Conservation (phyloP, 2,888 invertebrate species). For the Iphiclides podalirius region DNA sequence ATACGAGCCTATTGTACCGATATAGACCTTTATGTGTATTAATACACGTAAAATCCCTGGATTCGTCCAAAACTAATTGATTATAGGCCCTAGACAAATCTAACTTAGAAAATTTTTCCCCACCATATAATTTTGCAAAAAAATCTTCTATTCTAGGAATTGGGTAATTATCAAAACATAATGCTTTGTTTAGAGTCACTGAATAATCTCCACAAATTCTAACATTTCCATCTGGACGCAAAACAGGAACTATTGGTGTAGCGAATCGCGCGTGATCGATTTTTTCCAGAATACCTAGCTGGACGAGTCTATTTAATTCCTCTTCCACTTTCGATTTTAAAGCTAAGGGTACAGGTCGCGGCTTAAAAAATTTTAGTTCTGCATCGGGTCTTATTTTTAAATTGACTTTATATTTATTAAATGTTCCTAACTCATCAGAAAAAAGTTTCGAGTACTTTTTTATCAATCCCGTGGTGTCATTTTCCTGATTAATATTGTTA, state of each 20-base stretch:
- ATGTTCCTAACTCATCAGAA: not conserved
- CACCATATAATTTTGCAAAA: constrained; percentile 29
- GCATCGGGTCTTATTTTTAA: constrained; percentile 25
- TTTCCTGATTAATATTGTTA: not conserved
- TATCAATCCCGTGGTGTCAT: not conserved
- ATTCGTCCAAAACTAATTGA: constrained; percentile 23
- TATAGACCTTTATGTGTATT: too few relatives aligned
- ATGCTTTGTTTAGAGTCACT: constrained; percentile 29
- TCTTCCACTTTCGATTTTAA: constrained; percentile 25
- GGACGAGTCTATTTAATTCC: constrained; percentile 25
- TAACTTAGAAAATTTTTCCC: constrained; percentile 25
- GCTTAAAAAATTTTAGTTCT: constrained; percentile 27
- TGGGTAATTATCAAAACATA: constrained; percentile 31
- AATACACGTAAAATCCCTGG: too few relatives aligned
- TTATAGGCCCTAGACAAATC: constrained; percentile 30
- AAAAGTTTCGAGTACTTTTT: not conserved
- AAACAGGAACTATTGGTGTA: constrained; percentile 27
- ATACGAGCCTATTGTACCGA: too few relatives aligned
- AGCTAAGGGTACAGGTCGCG: constrained; percentile 26
- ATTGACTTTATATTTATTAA: constrained; percentile 25
- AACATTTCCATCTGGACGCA: constrained; percentile 27
- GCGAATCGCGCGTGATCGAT: constrained; percentile 27
- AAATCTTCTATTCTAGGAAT: constrained; percentile 28
- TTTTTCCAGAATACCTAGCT: constrained; percentile 25
- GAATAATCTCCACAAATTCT: constrained; percentile 30